Evolutionary conservation across 2,888 invertebrate genomes (phyloP).

Genomic region (Metopia argyrocephala): DNA sequence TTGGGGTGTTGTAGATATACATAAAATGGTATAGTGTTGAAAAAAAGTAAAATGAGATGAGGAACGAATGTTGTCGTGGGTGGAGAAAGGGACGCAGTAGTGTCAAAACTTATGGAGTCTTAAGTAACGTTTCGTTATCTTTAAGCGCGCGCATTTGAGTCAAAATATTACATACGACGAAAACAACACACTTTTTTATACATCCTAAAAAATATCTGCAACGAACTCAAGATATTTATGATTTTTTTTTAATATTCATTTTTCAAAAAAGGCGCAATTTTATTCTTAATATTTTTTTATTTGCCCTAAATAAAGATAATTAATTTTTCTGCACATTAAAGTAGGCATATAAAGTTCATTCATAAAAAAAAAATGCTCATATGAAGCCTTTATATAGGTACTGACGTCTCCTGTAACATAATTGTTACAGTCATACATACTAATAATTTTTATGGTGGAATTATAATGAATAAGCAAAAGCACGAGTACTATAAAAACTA

Average conservation of each 20-base stretch:
- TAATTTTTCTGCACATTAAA: constrained; percentile 16
- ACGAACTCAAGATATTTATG: no score
- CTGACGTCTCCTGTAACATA: not conserved
- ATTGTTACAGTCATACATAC: constrained; percentile 13
- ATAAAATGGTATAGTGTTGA: constrained; percentile 2
- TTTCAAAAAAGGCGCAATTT: no score
- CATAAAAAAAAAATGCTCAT: constrained; percentile 15
- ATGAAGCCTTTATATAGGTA: not conserved
- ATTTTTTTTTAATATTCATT: no score
- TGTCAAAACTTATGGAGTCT: constrained; percentile 41
- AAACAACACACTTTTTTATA: no score
- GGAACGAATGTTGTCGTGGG: not conserved
- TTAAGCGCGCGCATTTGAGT: constrained; percentile 61
- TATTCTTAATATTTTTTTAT: no score
- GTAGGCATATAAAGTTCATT: constrained; percentile 38
- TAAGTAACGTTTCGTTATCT: constrained; percentile 35
- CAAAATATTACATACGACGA: constrained; percentile 10
- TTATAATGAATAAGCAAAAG: constrained; percentile 1
- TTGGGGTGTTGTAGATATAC: constrained; percentile 46
- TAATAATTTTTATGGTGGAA: no score
- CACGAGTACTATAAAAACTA: not conserved
- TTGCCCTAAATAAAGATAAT: no score
- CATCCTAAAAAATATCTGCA: no score
- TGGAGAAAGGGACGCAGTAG: constrained; percentile 14
- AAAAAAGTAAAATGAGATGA: not conserved